Percentiles rank a stretch among this genome's conserved stretches.
Evolutionary conservation across 2,888 invertebrate species (phyloP).

Genomic region (Drosophila silvestris): DNA sequence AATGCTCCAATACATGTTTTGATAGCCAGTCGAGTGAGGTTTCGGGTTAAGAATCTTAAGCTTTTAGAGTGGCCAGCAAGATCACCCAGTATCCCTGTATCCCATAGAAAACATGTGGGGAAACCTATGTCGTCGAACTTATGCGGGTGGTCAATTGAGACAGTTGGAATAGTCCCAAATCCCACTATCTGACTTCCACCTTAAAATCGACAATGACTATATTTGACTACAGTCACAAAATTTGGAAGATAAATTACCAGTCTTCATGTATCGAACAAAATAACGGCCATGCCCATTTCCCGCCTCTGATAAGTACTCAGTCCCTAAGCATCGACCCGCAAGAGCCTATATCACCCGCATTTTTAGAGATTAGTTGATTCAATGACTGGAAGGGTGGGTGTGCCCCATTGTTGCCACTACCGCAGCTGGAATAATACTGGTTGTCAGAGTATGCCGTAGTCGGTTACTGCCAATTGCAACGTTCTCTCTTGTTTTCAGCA

Average conservation of each 20-base stretch:
- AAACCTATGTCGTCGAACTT: no score
- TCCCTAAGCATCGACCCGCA: no score
- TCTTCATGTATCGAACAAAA: no score
- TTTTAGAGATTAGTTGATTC: not conserved
- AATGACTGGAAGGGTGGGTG: not conserved
- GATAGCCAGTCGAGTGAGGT: not conserved
- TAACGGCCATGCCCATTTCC: no score
- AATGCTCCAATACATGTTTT: not conserved
- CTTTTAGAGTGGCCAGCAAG: not conserved
- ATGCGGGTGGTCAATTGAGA: no score
- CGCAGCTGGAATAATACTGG: not conserved
- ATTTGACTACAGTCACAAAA: no score
- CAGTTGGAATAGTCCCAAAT: no score
- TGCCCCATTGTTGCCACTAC: not conserved
- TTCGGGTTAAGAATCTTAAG: not conserved
- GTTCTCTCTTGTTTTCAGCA: constrained; percentile 3
- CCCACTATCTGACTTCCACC: no score
- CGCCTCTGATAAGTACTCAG: no score
- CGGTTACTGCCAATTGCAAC: not conserved
- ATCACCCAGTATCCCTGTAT: not conserved
- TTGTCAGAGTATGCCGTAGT: not conserved
- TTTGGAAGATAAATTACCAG: no score
- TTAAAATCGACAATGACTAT: no score
- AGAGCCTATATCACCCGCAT: no score
- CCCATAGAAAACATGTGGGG: not conserved